These are phyloP conservation scores for Mayetiola destructor DNA, from an alignment of 2,888 invertebrate species.

Conservation along the genomic window DNA sequence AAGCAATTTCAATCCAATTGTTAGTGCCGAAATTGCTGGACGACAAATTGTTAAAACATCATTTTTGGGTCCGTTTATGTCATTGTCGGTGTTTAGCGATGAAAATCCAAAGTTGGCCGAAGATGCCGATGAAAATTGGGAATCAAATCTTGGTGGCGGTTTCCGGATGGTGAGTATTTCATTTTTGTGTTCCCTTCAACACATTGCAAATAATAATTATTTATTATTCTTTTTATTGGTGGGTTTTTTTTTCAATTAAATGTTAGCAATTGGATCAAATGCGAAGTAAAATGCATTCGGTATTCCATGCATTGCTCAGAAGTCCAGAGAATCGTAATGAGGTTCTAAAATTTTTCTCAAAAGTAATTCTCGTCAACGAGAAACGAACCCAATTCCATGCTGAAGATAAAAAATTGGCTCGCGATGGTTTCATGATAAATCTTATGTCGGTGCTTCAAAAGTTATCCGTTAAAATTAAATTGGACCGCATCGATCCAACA, in stretches of 20 bases:
- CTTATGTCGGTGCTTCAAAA: constrained; percentile 80
- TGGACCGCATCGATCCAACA: constrained; percentile 75
- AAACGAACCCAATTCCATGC: constrained; percentile 81
- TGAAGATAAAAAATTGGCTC: constrained; percentile 72
- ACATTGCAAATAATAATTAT: neutral
- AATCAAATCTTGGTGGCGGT: neutral
- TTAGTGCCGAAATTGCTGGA: constrained; percentile 58
- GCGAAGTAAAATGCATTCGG: constrained; percentile 59
- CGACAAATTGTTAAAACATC: constrained; percentile 74
- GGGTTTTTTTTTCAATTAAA: neutral
- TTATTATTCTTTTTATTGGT: neutral
- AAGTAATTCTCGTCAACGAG: constrained; percentile 64
- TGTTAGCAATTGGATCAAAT: constrained; percentile 56
- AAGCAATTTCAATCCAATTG: constrained; percentile 57
- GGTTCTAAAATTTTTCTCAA: constrained; percentile 65
- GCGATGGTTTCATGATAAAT: constrained; percentile 94
- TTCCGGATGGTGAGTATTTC: neutral
- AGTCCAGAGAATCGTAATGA: constrained; percentile 67
- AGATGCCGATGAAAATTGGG: constrained; percentile 35
- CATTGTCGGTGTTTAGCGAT: constrained; percentile 83
- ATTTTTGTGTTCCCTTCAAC: neutral
- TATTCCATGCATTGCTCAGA: constrained; percentile 69
- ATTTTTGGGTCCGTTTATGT: constrained; percentile 82
- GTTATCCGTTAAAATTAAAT: constrained; percentile 74
- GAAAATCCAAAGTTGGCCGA: constrained; percentile 67